Conservation (phyloP, 2,888 invertebrate genomes). For the Drosophila anceps region DNA sequence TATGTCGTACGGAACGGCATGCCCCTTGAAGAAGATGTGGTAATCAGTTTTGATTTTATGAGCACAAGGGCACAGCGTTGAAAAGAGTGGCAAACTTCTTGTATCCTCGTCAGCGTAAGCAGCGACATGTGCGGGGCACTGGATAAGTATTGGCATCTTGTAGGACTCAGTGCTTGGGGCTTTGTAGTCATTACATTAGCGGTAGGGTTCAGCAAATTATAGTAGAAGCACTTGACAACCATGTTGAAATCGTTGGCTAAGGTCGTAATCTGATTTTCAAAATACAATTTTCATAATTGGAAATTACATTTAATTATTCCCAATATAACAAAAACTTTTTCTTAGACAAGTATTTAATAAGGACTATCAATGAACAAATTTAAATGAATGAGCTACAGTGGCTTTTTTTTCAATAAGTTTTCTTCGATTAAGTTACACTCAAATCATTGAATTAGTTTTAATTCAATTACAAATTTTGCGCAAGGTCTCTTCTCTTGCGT, state of each 20-base stretch:
- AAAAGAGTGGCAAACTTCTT: constrained; percentile 50
- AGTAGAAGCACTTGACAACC: constrained; percentile 4
- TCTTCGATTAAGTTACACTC: neutral
- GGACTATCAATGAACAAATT: neutral
- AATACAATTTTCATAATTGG: neutral
- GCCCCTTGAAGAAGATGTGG: constrained; percentile 75
- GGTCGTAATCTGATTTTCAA: neutral
- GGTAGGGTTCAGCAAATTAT: neutral
- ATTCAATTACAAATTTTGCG: neutral
- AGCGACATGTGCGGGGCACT: constrained; percentile 22
- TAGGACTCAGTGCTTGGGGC: constrained; percentile 5
- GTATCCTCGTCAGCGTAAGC: constrained; percentile 41
- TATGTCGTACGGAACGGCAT: constrained; percentile 13
- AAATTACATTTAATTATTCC: constrained; percentile 4
- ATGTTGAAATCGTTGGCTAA: neutral
- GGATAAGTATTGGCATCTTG: constrained; percentile 3
- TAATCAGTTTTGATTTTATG: constrained; percentile 81
- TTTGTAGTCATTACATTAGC: constrained; percentile 5
- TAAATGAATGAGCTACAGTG: neutral
- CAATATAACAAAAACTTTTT: neutral
- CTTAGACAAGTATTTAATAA: neutral
- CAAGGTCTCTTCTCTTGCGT: neutral
- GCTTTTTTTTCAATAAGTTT: neutral
- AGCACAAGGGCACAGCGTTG: constrained; percentile 55
- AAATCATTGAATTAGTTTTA: neutral